phyloP scores from a whole-genome alignment of 2,888 invertebrate species.

The Chironomus riparius region DNA sequence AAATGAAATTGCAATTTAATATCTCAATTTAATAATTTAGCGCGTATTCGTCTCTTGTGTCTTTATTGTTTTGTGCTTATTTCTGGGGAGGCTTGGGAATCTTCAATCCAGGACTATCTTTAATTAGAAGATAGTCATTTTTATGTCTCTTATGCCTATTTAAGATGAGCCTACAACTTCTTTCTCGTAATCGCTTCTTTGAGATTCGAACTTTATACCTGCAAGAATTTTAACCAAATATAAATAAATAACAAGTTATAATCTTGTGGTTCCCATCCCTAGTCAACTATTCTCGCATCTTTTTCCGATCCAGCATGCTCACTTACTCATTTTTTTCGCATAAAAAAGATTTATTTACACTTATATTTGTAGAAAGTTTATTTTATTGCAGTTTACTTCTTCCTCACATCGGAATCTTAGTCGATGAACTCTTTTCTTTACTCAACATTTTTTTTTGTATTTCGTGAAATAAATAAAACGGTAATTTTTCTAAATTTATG shows the following conservation, averaged over 20 bases:
- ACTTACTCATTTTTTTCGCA: neutral
- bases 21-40: conserved; percentile 27
- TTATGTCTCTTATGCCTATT: no score
- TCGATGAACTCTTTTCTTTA: neutral
- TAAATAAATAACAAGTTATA: no score
- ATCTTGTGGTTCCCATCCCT: neutral
- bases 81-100: no score
- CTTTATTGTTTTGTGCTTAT: neutral
- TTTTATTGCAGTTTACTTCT: neutral
- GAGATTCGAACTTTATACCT: no score
- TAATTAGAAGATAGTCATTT: no score
- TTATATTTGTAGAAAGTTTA: neutral
- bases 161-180: no score
- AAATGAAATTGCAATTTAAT: conserved; percentile 12
- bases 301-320: neutral
- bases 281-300: no score
- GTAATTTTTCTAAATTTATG: no score
- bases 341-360: neutral
- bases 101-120: neutral
- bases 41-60: conserved; percentile 4
- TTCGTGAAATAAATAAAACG: neutral
- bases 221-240: no score
- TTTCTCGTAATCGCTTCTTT: no score
- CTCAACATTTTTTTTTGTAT: no score
- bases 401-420: neutral